Conservation (phyloP, 1,140 invertebrate genomes). For the Pantala flavescens region DNA sequence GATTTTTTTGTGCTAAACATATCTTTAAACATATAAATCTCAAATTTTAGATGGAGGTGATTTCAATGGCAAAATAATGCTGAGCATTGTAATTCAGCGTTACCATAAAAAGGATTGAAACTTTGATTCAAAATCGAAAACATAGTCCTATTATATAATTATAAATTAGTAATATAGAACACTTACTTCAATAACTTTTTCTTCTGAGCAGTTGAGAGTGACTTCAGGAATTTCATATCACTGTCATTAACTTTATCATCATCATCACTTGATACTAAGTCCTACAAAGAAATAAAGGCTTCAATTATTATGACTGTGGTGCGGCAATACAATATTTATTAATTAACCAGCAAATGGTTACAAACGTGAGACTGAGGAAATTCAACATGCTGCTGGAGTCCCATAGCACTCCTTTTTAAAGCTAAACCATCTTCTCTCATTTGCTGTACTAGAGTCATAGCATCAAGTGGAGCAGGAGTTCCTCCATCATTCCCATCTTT, state of each 20-base stretch:
- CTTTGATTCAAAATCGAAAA: no score
- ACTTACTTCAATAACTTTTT: conserved; percentile 74
- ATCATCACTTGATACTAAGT: conserved; percentile 37
- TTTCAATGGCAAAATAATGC: no score
- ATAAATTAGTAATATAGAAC: no score
- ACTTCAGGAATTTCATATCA: conserved; percentile 69
- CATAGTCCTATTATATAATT: no score
- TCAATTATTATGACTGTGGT: background rate
- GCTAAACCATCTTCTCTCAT: conserved; percentile 87
- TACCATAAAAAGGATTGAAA: no score
- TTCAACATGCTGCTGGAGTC: conserved; percentile 46
- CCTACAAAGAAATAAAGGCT: conserved; percentile 28
- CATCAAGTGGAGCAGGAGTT: conserved; percentile 46
- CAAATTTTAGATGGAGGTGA: no score
- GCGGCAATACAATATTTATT: background rate
- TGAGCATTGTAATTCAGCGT: no score
- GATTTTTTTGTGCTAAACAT: no score
- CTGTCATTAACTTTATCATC: conserved; percentile 44
- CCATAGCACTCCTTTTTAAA: conserved; percentile 65
- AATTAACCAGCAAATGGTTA: background rate
- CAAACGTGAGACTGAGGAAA: conserved; percentile 29
- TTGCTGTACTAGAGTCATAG: conserved; percentile 68
- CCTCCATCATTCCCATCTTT: conserved; percentile 37
- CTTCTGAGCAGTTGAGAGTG: conserved; percentile 77
- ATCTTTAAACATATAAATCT: no score